phyloP scores from a whole-genome alignment of 35 echinoderm and acorn worm species.

The Ophiothrix spiculata region DNA sequence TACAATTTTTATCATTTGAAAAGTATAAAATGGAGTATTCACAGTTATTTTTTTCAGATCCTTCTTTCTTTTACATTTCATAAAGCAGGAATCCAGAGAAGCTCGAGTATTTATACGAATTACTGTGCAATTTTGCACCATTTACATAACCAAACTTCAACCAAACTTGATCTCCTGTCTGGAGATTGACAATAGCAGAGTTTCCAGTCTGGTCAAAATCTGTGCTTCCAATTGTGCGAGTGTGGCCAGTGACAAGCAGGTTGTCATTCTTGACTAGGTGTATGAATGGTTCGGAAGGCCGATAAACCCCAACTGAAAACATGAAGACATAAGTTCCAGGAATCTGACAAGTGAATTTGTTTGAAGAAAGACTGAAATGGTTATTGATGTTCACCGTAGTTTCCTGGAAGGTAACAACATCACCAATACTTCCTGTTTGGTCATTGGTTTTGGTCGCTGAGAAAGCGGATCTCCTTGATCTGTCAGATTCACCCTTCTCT shows the following conservation, averaged over 20 bases:
- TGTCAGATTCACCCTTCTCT: neutral
- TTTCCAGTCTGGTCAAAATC: neutral
- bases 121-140: neutral
- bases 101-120: neutral
- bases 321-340: neutral
- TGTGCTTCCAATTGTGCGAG: neutral
- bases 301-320: neutral
- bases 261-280: neutral
- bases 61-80: too few species aligned
- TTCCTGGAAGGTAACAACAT: neutral
- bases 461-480: neutral
- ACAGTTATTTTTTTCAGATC: too few species aligned
- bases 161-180: neutral
- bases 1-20: too few species aligned
- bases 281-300: neutral
- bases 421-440: neutral
- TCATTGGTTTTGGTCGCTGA: neutral
- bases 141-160: neutral
- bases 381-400: neutral
- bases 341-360: neutral
- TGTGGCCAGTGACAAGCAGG: neutral
- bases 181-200: neutral
- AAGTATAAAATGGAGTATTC: too few species aligned
- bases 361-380: neutral
- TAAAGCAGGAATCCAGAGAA: neutral